Conservation (phyloP, 2,113 vertebrate species). For the Amphilophus citrinellus region DNA sequence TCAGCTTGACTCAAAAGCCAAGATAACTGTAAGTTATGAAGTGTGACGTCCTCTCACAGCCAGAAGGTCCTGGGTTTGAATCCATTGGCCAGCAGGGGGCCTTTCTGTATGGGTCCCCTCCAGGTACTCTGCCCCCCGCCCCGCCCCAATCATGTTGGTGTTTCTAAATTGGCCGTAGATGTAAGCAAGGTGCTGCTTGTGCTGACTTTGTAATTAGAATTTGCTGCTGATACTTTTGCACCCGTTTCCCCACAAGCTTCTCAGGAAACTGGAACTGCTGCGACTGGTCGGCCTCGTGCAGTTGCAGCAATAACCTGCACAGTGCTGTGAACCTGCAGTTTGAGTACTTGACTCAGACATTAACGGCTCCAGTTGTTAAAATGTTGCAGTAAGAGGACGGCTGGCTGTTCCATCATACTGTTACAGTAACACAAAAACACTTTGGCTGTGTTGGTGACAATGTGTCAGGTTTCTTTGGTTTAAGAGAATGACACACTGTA, state of each 20-base stretch:
- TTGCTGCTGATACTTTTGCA: neutral
- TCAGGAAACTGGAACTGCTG: neutral
- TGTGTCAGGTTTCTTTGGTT: neutral
- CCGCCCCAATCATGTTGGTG: neutral
- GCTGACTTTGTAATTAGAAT: neutral
- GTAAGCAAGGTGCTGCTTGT: neutral
- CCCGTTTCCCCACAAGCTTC: neutral
- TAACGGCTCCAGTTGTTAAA: neutral
- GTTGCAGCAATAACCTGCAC: neutral
- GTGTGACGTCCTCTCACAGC: neutral
- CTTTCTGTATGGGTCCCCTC: neutral
- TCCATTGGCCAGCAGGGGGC: fast-evolving
- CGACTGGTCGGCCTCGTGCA: neutral
- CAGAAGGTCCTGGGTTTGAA: neutral
- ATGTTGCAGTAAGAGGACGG: too few relatives aligned
- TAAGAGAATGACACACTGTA: neutral
- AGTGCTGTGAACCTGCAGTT: too few relatives aligned
- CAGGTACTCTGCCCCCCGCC: neutral
- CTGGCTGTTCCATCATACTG: neutral
- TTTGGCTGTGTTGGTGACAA: too few relatives aligned
- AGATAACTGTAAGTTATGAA: neutral
- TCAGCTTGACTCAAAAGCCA: neutral
- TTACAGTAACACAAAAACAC: neutral
- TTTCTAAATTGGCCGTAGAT: neutral
- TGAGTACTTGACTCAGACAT: neutral